phyloP scores from a whole-genome alignment of 64 coral and sea anemone genomes.

The Hydrozoanthus tunicans region DNA sequence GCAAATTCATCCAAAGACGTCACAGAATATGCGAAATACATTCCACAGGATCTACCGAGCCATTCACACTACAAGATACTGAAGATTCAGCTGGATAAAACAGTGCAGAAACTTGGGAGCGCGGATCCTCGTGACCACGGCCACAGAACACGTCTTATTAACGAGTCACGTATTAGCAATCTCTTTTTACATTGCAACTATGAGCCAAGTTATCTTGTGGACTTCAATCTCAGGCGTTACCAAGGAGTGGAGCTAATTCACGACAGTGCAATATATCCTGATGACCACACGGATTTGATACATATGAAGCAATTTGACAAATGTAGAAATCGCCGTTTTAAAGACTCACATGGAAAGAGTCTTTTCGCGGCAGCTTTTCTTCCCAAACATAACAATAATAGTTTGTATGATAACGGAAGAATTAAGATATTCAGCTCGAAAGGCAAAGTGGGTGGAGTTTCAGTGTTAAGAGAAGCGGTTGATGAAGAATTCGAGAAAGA shows the following conservation, averaged over 20 bases:
- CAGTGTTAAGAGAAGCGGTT: constrained; percentile 48
- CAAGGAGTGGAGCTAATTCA: constrained; percentile 92
- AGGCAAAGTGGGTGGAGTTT: not conserved
- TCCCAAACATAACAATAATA: constrained; percentile 50
- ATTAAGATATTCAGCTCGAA: constrained; percentile 63
- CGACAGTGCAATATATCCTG: constrained; percentile 84
- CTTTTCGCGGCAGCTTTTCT: not conserved
- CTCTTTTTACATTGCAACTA: constrained; percentile 76
- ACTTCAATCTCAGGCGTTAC: constrained; percentile 79
- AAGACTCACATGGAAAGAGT: constrained; percentile 82
- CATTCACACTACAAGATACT: constrained; percentile 61
- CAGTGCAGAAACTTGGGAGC: constrained; percentile 64
- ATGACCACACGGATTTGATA: constrained; percentile 71
- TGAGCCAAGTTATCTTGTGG: constrained; percentile 84
- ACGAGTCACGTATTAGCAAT: constrained; percentile 58
- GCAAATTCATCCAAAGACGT: constrained; percentile 62
- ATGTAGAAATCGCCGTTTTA: constrained; percentile 52
- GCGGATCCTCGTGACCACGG: constrained; percentile 48
- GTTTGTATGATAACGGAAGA: constrained; percentile 66
- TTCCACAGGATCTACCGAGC: constrained; percentile 81
- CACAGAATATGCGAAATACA: constrained; percentile 70
- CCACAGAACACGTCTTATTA: constrained; percentile 40
- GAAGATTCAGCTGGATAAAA: constrained; percentile 48
- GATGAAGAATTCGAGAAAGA: constrained; percentile 44
- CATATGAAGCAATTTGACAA: constrained; percentile 87